These are phyloP conservation scores for Puma concolor DNA, from an alignment of 2,113 vertebrate species.

Conservation along the genomic window DNA sequence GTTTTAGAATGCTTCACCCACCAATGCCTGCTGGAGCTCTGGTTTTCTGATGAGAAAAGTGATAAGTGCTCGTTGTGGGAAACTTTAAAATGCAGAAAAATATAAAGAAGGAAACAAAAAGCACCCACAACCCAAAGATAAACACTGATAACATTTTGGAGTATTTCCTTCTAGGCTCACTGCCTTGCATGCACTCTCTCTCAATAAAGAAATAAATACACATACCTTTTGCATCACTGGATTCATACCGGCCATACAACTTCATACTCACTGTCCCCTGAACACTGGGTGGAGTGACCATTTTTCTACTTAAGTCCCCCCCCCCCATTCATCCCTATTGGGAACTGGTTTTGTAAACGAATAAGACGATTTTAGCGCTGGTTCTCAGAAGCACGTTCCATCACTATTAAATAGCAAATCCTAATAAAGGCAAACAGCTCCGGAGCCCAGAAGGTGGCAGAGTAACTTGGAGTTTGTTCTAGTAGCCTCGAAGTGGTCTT, in stretches of 20 bases:
- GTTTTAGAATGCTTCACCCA: slow-evolving; percentile 48
- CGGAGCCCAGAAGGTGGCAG: neutral
- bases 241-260: neutral
- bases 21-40: slow-evolving; percentile 48
- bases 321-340: neutral
- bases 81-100: slow-evolving; percentile 78
- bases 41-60: slow-evolving; percentile 74
- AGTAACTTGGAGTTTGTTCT: neutral
- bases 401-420: neutral
- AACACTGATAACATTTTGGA: slow-evolving; percentile 79
- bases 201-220: slow-evolving; percentile 51
- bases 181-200: slow-evolving; percentile 32
- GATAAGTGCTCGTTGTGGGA: slow-evolving; percentile 80
- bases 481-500: neutral
- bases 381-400: neutral
- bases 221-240: neutral
- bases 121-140: slow-evolving; percentile 77
- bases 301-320: neutral
- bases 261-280: neutral
- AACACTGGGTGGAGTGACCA: neutral
- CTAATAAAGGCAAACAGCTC: neutral
- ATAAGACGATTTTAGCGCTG: neutral
- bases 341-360: slow-evolving; percentile 33
- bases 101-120: slow-evolving; percentile 77
- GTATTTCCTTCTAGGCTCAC: slow-evolving; percentile 74